phyloP scores from a whole-genome alignment of 2,113 vertebrate species.

The Zosterops borbonicus region DNA sequence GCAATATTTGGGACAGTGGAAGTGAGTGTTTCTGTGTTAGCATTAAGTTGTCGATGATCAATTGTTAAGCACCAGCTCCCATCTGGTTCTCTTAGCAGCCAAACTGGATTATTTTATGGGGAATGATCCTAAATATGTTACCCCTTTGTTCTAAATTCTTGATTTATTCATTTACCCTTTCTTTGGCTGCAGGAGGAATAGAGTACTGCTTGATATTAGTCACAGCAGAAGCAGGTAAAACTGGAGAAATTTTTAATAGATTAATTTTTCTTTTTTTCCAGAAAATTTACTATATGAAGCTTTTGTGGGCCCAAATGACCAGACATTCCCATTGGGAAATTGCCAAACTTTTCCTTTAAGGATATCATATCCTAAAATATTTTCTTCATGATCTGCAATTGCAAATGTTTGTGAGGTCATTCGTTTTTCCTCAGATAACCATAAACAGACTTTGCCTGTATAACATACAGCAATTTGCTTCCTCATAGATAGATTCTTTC shows the following conservation, averaged over 20 bases:
- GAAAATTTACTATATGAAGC: neutral
- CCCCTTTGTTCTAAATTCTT: neutral
- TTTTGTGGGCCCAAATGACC: neutral
- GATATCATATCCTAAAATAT: neutral
- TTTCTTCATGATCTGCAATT: neutral
- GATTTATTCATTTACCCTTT: neutral
- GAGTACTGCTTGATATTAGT: neutral
- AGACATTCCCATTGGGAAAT: neutral
- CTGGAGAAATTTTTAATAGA: neutral
- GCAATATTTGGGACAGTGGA: neutral
- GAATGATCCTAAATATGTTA: neutral
- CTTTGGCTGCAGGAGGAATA: neutral
- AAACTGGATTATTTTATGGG: neutral
- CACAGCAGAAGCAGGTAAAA: neutral
- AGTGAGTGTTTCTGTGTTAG: neutral
- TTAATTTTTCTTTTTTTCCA: neutral
- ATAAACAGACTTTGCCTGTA: neutral
- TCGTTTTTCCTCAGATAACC: neutral
- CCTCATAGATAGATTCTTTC: neutral
- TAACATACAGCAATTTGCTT: neutral
- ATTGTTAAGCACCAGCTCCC: neutral
- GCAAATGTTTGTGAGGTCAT: neutral
- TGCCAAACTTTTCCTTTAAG: neutral
- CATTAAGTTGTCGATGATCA: neutral
- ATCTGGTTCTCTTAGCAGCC: neutral